A percentile compares a stretch with the other conserved stretches of the same genome.
These are phyloP conservation scores for Rhagium mordax DNA, from an alignment of 2,888 invertebrate genomes.

Conservation along the genomic window DNA sequence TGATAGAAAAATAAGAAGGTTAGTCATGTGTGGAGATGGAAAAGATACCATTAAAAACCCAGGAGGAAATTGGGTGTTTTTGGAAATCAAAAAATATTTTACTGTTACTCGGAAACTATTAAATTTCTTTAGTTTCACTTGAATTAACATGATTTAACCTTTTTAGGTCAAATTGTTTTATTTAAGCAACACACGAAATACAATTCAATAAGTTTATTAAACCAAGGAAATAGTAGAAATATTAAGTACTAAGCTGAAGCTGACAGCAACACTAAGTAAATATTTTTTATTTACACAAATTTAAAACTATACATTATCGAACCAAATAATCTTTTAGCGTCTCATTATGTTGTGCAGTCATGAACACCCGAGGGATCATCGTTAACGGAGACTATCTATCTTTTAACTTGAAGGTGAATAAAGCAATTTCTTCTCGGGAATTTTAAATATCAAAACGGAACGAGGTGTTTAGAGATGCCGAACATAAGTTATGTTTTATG, in stretches of 20 bases:
- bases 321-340: conserved; percentile 39
- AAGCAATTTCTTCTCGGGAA: neutral
- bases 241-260: neutral
- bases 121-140: no score
- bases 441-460: neutral
- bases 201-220: no score
- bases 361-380: conserved; percentile 42
- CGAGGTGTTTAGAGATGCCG: neutral
- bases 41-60: no score
- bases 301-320: conserved; percentile 25
- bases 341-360: conserved; percentile 47
- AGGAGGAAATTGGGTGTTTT: no score
- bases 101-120: no score
- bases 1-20: no score
- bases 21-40: no score
- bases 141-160: no score
- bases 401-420: neutral
- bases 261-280: neutral
- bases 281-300: neutral
- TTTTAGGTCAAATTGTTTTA: no score
- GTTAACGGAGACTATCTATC: neutral
- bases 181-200: no score
- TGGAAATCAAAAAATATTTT: no score
- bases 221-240: no score
- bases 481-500: neutral